Conservation (phyloP, 2,797 vertebrate genomes). For the Cryptoblepharus egeriae region DNA sequence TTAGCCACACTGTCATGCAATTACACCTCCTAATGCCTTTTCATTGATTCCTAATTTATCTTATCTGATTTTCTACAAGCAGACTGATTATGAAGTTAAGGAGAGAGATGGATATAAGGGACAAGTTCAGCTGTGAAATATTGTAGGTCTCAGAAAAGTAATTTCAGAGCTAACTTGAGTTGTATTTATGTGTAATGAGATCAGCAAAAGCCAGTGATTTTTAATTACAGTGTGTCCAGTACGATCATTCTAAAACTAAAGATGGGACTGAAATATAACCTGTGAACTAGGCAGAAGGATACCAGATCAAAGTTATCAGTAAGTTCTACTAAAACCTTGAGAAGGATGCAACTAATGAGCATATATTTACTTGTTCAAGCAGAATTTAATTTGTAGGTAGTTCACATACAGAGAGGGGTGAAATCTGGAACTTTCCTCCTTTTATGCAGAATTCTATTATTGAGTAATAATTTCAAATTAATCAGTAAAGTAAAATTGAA, state of each 20-base stretch:
- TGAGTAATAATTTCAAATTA: background rate
- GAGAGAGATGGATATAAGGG: conserved; percentile 9
- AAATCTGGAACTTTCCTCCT: background rate
- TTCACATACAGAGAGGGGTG: background rate
- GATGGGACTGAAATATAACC: conserved; percentile 10
- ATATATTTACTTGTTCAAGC: background rate
- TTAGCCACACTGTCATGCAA: conserved; percentile 18
- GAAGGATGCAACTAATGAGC: background rate
- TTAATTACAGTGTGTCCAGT: conserved; percentile 12
- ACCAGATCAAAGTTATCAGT: conserved; percentile 7
- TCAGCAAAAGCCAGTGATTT: conserved; percentile 15
- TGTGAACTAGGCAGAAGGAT: background rate
- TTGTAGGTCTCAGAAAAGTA: background rate
- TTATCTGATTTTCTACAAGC: conserved; percentile 23
- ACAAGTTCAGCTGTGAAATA: conserved; percentile 18
- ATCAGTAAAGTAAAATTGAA: background rate
- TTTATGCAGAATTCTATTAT: background rate
- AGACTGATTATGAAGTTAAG: conserved; percentile 26
- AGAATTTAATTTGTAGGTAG: background rate
- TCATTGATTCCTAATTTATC: conserved; percentile 28
- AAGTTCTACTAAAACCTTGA: background rate
- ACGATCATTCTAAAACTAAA: conserved; percentile 10
- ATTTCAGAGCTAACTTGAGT: conserved; percentile 22
- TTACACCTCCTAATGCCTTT: conserved; percentile 14
- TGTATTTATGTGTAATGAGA: conserved; percentile 24